These are phyloP conservation scores for Eupithecia abbreviata DNA, from an alignment of 2,888 invertebrate species.

Conservation along the genomic window DNA sequence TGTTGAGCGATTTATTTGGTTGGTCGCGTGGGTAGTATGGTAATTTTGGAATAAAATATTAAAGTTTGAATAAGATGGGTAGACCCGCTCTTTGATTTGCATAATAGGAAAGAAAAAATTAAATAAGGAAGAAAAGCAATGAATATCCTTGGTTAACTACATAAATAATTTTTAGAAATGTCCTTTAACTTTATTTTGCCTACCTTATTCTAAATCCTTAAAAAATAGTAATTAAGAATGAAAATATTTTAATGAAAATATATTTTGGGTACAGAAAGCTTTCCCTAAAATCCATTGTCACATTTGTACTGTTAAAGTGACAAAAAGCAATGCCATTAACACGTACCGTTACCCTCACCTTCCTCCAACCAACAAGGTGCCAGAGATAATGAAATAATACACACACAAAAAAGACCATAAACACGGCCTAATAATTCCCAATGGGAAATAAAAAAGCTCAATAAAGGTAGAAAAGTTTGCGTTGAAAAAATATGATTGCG, in stretches of 20 bases:
- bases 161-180: background rate
- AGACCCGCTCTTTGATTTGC: background rate
- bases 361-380: conserved; percentile 69
- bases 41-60: conserved; percentile 9
- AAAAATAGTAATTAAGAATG: too few species aligned
- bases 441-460: conserved; percentile 71
- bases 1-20: conserved; percentile 34
- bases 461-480: conserved; percentile 65
- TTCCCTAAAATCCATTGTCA: background rate
- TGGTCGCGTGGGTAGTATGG: conserved; percentile 15
- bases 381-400: conserved; percentile 77
- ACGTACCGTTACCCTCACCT: conserved; percentile 27
- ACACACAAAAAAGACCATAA: conserved; percentile 63
- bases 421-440: conserved; percentile 74
- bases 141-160: background rate
- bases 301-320: conserved; percentile 20
- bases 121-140: background rate
- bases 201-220: too few species aligned
- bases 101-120: background rate
- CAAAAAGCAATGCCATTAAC: conserved; percentile 32
- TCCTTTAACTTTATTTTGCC: background rate
- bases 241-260: too few species aligned
- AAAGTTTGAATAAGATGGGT: background rate
- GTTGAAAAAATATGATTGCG: conserved; percentile 68
- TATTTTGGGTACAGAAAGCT: background rate